A percentile compares a stretch with the other conserved stretches of the same genome.
Conservation (phyloP, 2,113 vertebrate species). For the Vidua chalybeata region DNA sequence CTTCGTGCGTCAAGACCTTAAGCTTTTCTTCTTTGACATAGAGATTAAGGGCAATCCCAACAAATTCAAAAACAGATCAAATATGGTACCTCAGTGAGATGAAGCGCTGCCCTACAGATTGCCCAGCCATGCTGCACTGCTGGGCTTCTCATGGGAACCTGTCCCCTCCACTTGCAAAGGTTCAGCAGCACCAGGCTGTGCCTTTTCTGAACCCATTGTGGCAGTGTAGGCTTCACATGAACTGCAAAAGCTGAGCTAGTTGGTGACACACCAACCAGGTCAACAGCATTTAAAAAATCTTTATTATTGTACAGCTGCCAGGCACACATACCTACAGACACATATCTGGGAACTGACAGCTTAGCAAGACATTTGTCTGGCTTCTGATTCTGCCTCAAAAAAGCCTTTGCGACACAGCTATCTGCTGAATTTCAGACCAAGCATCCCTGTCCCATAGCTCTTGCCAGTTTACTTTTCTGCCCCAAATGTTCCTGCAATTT, state of each 20-base stretch:
- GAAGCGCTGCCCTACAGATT: background rate
- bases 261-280: background rate
- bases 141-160: background rate
- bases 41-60: background rate
- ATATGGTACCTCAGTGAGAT: background rate
- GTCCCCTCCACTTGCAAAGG: background rate
- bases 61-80: background rate
- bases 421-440: background rate
- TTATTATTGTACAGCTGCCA: background rate
- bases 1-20: background rate
- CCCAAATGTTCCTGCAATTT: background rate
- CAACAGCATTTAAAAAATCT: background rate
- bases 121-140: background rate
- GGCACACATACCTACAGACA: background rate
- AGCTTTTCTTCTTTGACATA: background rate
- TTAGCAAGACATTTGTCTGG: accelerated
- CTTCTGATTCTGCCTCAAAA: background rate
- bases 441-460: background rate
- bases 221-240: background rate
- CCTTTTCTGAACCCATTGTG: background rate
- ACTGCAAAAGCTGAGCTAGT: background rate
- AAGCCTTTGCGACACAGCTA: background rate
- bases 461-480: background rate
- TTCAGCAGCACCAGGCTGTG: background rate
- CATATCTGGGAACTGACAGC: background rate